Evolutionary conservation across 2,888 invertebrate species (phyloP), one percentile per base, ranked within the genome.

Genomic region (Cartodere bifasciata): DNA sequence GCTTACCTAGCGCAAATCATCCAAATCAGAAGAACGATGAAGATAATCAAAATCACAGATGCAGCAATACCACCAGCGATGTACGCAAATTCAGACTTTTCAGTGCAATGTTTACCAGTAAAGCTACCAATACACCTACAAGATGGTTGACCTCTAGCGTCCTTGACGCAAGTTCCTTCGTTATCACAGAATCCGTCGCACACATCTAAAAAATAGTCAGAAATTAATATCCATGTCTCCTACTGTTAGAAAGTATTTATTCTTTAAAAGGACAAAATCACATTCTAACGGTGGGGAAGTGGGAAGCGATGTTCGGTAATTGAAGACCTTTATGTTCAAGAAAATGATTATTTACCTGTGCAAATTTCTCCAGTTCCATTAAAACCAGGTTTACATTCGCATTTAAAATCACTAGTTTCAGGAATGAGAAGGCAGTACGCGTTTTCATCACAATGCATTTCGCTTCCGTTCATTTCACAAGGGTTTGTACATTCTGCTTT

Each of bases 1-100:
- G 16, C 37, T 44, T 55, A 81, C 78, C 84, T 80, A 35, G 86
- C 90, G 57, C 92, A 92, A 55, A 92, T 92, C 91, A 92, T 92
- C 91, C 91, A 92, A 46, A 92, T 87, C 31, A 92, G 74, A 40
- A 92, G 69, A 17, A 90, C 88, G 47, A 91, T 76, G 60, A 92
- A 77, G 51, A 92, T 90, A 45, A 91, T 82, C 50, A 92, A 78
- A 46, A 90, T 83, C 37, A 92, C 91, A n/a, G 86, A 83, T 11
- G 87, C 88, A 4, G 91, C 88, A 40, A 92, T 88, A 6, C 91
- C 91, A 25, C 90, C 90, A 29, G 88, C 90, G 38, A 91, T 88
- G 61, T 91, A 91, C 9, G 91, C 90, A 57, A 91, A 90, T 53
- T 90, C 87, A n/a, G 87, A 87, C 57, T 90, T 88, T 48, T 87